Percentiles rank a stretch among this genome's conserved stretches.
Evolutionary conservation across 1,140 invertebrate genomes (phyloP).

Genomic region (Geopemphigus sp.): DNA sequence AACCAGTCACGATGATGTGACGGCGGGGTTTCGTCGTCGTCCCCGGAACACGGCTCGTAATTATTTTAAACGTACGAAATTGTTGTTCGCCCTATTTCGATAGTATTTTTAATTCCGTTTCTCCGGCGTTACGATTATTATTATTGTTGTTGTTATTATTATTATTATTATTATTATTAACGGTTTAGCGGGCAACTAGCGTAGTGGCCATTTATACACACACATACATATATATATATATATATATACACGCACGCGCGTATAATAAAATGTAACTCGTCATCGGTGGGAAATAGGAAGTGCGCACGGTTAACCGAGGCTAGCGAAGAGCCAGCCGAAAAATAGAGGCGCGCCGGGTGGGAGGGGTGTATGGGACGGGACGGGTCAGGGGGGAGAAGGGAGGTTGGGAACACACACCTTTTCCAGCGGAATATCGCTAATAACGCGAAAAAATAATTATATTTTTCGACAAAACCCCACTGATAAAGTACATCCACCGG

Average conservation of each 20-base stretch:
- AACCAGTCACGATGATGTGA: neutral
- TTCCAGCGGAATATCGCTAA: slow-evolving; percentile 31
- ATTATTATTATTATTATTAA: neutral
- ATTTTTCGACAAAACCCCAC: neutral
- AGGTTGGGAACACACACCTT: slow-evolving; percentile 41
- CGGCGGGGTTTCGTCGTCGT: too few species aligned
- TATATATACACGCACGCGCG: neutral
- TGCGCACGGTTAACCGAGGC: slow-evolving; percentile 46
- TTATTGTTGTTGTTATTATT: neutral
- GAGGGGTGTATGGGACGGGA: too few species aligned
- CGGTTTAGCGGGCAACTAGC: neutral
- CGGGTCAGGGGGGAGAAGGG: too few species aligned
- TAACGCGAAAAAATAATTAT: slow-evolving; percentile 23
- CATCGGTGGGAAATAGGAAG: slow-evolving; percentile 47
- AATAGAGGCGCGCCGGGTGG: neutral
- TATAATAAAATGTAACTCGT: neutral
- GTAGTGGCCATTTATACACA: too few species aligned
- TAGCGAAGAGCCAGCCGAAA: slow-evolving; percentile 4
- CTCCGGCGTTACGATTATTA: too few species aligned
- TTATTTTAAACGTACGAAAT: slow-evolving; percentile 16
- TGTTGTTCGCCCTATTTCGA: neutral
- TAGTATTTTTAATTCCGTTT: neutral
- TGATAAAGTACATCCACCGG: neutral
- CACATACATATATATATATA: neutral
- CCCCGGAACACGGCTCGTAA: neutral